Percentiles rank a stretch among this genome's conserved stretches.
phyloP scores from a whole-genome alignment of 2,797 vertebrate genomes.

The Crenuchus spilurus region DNA sequence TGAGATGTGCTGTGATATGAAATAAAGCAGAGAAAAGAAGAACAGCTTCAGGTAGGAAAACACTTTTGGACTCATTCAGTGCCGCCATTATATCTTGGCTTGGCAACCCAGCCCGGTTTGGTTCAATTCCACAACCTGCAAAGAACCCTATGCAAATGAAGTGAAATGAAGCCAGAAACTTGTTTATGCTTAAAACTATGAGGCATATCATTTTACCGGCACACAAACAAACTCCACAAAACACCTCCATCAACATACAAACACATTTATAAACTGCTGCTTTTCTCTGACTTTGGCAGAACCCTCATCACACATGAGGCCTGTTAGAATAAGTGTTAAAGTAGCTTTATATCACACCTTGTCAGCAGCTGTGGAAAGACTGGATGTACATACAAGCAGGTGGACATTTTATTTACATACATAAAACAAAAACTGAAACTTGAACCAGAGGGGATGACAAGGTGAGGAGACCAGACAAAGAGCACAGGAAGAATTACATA shows the following conservation, averaged over 20 bases:
- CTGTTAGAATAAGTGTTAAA: no score
- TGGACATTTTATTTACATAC: no score
- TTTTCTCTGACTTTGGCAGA: not conserved
- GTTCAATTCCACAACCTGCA: not conserved
- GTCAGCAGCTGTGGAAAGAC: no score
- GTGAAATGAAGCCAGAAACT: not conserved
- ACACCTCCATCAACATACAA: no score
- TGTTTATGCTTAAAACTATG: not conserved
- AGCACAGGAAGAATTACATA: no score
- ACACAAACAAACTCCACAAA: not conserved
- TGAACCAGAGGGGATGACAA: no score
- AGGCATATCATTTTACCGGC: not conserved
- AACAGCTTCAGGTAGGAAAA: conserved; percentile 5
- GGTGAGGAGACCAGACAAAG: no score
- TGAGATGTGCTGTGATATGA: not conserved
- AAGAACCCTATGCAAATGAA: not conserved
- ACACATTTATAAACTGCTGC: not conserved
- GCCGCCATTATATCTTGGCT: not conserved
- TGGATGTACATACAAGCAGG: no score
- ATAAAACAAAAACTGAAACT: no score
- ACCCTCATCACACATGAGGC: no score
- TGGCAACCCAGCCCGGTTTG: not conserved
- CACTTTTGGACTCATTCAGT: not conserved
- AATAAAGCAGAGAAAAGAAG: not conserved
- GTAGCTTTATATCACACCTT: no score